Conservation (phyloP, 1,140 invertebrate genomes). For the Helicoverpa zea region DNA sequence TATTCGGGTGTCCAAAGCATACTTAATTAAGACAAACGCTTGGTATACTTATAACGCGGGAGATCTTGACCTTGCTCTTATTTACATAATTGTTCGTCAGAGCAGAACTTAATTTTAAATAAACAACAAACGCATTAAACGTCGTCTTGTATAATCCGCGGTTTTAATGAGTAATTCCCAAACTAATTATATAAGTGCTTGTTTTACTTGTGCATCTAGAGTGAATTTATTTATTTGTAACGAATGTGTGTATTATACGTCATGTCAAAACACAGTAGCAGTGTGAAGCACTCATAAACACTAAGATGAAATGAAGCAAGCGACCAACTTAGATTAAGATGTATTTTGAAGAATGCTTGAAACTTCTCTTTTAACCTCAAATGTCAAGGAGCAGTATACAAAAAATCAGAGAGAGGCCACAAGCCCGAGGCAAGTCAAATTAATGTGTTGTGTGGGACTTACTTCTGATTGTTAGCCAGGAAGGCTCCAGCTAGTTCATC, state of each 20-base stretch:
- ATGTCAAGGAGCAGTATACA: no score
- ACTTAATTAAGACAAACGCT: background rate
- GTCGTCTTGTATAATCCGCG: background rate
- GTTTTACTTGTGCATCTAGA: background rate
- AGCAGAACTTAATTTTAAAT: conserved; percentile 8
- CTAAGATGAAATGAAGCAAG: no score
- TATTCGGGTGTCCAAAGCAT: background rate
- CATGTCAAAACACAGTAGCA: no score
- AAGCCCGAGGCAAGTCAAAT: no score
- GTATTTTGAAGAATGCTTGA: no score
- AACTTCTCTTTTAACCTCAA: no score
- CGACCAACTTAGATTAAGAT: no score
- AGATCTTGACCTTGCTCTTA: conserved; percentile 12
- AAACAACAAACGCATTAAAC: conserved; percentile 7
- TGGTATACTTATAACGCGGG: background rate
- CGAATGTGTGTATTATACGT: no score
- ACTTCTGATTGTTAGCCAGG: conserved; percentile 92
- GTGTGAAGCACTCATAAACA: no score
- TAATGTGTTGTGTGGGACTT: conserved; percentile 55
- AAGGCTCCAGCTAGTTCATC: conserved; percentile 92
- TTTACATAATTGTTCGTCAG: background rate
- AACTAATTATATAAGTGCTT: conserved; percentile 5
- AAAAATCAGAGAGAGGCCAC: no score
- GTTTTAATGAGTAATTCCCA: background rate
- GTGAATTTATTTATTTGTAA: conserved; percentile 84